Base-by-base conservation (phyloP, 2,113 vertebrate genomes). In the Octodon degus region DNA sequence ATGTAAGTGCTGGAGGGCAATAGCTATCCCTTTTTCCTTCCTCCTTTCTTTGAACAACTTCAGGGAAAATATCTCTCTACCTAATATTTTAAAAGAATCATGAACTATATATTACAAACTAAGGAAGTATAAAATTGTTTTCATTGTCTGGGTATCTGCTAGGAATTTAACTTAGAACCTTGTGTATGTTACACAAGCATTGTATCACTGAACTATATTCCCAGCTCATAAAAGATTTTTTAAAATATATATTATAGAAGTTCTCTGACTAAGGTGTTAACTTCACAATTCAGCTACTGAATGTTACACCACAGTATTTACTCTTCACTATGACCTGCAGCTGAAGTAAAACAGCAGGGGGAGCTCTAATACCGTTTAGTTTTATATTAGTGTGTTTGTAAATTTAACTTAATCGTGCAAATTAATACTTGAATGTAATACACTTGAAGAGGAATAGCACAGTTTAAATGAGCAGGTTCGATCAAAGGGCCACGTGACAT, bases 401-500 rank as follows among this genome's bases (percentile, higher is more conserved):
- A 30, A 68, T 76, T 95, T 55, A 82, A 68, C 25, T 94, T 92
- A 67, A 32, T 58, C 77, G 62, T 47, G 25, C 24, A 82, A 68
- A 81, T 89, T 87, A 84, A 10, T 90, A 53, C 65, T 91, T 94
- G 90, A 90, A 85, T 80, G 0, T 88, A 37, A 40, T 74, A 67
- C 8, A 19, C 50, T 90, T 19, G 5, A 58, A 70, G 68, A 62
- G 88, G 4, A 37, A 53, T 24, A 89, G 65, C 22, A 65, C n/a
- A 32, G 90, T 16, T 4, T 82, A 70, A 63, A 58, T 27, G 12
- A 53, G 14, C 1, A 8, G 50, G 9, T 8, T 74, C 58, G 5
- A 34, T 90, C 22, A 80, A 70, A 72, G 7, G 37, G 1, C 2
- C 5, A 72, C 13, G 47, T 53, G 58, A 53, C n/a, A 70, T 70